These are phyloP conservation scores for Prenolepis imparis DNA, from an alignment of 2,888 invertebrate genomes.

Conservation along the genomic window DNA sequence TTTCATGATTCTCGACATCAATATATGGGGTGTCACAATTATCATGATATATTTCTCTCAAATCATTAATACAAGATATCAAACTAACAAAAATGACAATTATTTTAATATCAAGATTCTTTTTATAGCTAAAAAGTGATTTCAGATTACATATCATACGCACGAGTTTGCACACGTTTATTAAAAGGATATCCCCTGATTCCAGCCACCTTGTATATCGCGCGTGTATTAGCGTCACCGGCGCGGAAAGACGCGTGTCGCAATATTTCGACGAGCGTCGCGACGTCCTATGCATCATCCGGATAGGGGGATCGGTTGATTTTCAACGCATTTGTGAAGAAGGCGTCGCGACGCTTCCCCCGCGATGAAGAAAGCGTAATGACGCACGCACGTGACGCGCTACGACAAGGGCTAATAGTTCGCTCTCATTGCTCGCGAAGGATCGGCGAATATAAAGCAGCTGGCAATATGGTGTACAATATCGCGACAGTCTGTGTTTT, in stretches of 20 bases:
- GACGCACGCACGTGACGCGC: slow-evolving; percentile 76
- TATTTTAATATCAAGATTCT: not conserved
- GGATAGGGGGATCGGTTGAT: slow-evolving; percentile 22
- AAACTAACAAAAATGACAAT: not conserved
- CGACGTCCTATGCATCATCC: slow-evolving; percentile 29
- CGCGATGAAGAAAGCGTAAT: slow-evolving; percentile 65
- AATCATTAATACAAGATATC: not conserved
- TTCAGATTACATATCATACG: not conserved
- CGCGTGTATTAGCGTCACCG: slow-evolving; percentile 14
- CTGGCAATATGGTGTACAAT: slow-evolving; percentile 51
- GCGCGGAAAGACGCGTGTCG: slow-evolving; percentile 10
- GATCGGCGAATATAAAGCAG: slow-evolving; percentile 72
- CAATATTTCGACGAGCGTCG: slow-evolving; percentile 32
- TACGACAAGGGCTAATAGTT: slow-evolving; percentile 33
- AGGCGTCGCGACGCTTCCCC: slow-evolving; percentile 51
- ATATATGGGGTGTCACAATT: not conserved
- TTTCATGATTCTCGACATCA: not conserved
- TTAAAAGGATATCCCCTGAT: not conserved
- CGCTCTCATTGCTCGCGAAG: slow-evolving; percentile 37
- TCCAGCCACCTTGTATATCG: not conserved
- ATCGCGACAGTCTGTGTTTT: slow-evolving; percentile 66
- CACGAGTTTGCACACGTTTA: not conserved
- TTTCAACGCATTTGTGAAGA: slow-evolving; percentile 23
- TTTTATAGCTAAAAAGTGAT: not conserved
- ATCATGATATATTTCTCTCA: not conserved